These are phyloP conservation scores for Crambe crambe DNA, from an alignment of 37 sponge, comb jelly and placozoan genomes.

Conservation along the genomic window DNA sequence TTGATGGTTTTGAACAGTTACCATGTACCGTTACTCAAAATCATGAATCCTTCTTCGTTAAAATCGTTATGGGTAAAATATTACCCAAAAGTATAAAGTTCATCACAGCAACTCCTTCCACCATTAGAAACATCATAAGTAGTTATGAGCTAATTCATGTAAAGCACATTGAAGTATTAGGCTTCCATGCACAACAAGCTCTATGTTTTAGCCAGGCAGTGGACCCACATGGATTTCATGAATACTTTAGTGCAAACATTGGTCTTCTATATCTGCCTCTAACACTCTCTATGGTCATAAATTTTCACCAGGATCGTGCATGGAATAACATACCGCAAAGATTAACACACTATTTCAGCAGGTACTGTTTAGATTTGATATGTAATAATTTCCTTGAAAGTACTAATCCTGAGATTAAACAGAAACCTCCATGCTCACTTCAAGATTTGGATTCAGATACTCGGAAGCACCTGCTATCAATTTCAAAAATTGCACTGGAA, in stretches of 20 bases:
- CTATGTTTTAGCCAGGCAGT: not conserved
- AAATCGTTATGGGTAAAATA: not conserved
- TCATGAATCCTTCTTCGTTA: not conserved
- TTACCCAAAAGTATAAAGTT: not conserved
- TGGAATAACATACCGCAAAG: not conserved
- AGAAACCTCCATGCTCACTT: not conserved
- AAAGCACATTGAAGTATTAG: not conserved
- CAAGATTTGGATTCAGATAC: not conserved
- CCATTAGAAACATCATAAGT: not conserved
- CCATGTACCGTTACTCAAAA: not conserved
- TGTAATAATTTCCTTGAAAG: not conserved
- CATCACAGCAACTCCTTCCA: not conserved
- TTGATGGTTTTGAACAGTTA: constrained; percentile 1
- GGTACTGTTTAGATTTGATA: not conserved
- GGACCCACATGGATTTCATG: not conserved
- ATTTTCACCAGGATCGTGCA: not conserved
- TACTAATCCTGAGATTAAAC: too few relatives aligned
- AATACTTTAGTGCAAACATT: not conserved
- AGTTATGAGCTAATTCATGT: not conserved
- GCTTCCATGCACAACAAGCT: not conserved
- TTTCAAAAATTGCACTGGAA: not conserved
- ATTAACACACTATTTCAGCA: not conserved
- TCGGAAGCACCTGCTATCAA: not conserved
- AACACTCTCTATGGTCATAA: not conserved
- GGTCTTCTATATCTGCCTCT: not conserved